phyloP scores from a whole-genome alignment of 1,140 invertebrate species.

The Drosophila sp. region DNA sequence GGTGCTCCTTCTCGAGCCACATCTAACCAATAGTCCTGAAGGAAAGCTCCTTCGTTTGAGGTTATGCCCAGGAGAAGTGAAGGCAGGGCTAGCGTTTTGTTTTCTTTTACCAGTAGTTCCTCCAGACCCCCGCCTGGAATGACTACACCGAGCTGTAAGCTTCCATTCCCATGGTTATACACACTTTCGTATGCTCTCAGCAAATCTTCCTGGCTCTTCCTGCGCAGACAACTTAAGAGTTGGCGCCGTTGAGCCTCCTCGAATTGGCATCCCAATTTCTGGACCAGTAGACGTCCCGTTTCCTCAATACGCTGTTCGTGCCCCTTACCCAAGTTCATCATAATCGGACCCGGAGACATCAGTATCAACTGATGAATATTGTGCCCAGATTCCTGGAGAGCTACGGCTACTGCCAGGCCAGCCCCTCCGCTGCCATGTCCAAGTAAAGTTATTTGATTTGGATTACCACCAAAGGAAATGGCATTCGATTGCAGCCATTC shows the following conservation, averaged over 20 bases:
- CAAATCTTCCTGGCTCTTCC: constrained; percentile 84
- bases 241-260: constrained; percentile 69
- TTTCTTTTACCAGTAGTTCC: constrained; percentile 61
- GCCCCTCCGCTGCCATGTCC: constrained; percentile 85
- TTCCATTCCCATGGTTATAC: constrained; percentile 85
- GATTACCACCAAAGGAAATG: constrained; percentile 88
- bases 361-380: constrained; percentile 84
- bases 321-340: constrained; percentile 83
- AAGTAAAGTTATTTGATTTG: constrained; percentile 87
- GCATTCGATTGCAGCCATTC: constrained; percentile 90
- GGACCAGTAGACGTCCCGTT: constrained; percentile 85
- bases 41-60: constrained; percentile 85
- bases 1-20: constrained; percentile 83
- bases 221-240: constrained; percentile 85
- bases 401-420: constrained; percentile 42
- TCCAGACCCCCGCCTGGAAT: constrained; percentile 84
- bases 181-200: constrained; percentile 85
- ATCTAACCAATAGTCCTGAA: constrained; percentile 84
- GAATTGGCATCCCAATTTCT: constrained; percentile 84
- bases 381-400: constrained; percentile 18
- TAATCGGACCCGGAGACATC: constrained; percentile 87
- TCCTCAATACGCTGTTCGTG: constrained; percentile 46
- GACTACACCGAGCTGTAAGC: constrained; percentile 85
- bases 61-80: constrained; percentile 73
- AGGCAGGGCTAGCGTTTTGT: constrained; percentile 62